Conservation (phyloP, 1,140 invertebrate genomes). For the Aculops lycopersici region DNA sequence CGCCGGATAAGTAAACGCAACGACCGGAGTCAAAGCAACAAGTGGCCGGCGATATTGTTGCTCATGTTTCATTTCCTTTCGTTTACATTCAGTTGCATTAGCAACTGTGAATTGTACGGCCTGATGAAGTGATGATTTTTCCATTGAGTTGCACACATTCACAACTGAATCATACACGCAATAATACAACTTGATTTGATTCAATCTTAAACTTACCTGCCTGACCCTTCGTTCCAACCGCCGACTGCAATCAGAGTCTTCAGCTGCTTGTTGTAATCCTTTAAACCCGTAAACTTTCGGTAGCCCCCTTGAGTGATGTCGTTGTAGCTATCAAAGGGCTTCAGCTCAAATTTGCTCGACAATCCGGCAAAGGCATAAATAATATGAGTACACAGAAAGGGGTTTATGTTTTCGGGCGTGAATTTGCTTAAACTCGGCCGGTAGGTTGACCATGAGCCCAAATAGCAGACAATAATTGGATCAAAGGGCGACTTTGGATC, state of each 20-base stretch:
- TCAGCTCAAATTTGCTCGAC: conserved; percentile 54
- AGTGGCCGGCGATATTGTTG: too few species aligned
- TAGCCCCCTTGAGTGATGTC: conserved; percentile 75
- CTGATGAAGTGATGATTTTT: too few species aligned
- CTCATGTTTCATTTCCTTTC: too few species aligned
- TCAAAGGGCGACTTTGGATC: too few species aligned
- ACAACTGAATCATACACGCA: too few species aligned
- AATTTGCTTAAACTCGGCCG: conserved; percentile 49
- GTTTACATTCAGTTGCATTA: too few species aligned
- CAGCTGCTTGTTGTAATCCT: conserved; percentile 63
- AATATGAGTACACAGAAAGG: conserved; percentile 70
- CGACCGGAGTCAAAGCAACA: too few species aligned
- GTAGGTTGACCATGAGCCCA: conserved; percentile 59
- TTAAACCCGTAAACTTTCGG: conserved; percentile 68
- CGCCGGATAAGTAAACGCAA: too few species aligned
- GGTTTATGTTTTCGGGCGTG: conserved; percentile 73
- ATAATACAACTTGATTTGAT: too few species aligned
- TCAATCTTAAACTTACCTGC: conserved; percentile 21
- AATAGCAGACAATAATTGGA: conserved; percentile 35
- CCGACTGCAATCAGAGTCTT: conserved; percentile 74
- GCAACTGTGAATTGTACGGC: too few species aligned
- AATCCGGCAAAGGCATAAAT: conserved; percentile 76
- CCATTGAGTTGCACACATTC: too few species aligned
- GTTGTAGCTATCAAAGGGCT: conserved; percentile 73
- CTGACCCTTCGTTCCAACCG: conserved; percentile 79